phyloP scores from a whole-genome alignment of 2,888 invertebrate species.

The Tanypteryx hageni region DNA sequence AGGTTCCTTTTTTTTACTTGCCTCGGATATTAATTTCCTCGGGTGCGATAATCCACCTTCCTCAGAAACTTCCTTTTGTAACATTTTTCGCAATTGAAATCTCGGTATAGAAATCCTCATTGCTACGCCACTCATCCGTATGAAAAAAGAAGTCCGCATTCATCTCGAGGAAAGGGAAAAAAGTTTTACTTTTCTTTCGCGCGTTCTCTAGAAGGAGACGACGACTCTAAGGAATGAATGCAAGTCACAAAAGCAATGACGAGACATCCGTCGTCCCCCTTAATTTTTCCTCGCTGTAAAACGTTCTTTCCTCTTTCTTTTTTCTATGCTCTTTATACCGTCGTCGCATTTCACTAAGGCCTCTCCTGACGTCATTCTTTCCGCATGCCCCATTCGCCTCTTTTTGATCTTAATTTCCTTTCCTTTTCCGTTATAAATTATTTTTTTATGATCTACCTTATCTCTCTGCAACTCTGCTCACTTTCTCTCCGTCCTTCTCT shows the following conservation, averaged over 20 bases:
- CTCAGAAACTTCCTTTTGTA: neutral
- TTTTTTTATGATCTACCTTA: neutral
- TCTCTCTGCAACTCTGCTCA: neutral
- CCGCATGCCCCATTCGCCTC: neutral
- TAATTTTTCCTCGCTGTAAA: neutral
- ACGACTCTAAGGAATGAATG: neutral
- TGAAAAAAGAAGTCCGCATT: neutral
- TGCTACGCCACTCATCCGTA: neutral
- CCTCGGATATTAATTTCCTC: neutral
- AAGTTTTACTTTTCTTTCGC: neutral
- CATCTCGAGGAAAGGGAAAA: neutral
- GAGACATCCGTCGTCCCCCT: neutral
- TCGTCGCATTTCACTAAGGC: neutral
- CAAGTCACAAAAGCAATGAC: slow-evolving; percentile 9
- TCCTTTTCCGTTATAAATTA: neutral
- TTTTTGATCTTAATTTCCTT: neutral
- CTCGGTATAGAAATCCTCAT: neutral
- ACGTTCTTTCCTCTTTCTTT: slow-evolving; percentile 18
- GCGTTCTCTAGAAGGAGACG: neutral
- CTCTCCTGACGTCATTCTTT: neutral
- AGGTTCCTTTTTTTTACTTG: neutral
- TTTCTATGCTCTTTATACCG: neutral
- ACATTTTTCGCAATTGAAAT: neutral
- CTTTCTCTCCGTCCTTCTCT: neutral
- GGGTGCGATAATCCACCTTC: neutral